A percentile compares a stretch with the other conserved stretches of the same genome.
Conservation (phyloP, 2,113 vertebrate species). For the Sapayoa aenigma region DNA sequence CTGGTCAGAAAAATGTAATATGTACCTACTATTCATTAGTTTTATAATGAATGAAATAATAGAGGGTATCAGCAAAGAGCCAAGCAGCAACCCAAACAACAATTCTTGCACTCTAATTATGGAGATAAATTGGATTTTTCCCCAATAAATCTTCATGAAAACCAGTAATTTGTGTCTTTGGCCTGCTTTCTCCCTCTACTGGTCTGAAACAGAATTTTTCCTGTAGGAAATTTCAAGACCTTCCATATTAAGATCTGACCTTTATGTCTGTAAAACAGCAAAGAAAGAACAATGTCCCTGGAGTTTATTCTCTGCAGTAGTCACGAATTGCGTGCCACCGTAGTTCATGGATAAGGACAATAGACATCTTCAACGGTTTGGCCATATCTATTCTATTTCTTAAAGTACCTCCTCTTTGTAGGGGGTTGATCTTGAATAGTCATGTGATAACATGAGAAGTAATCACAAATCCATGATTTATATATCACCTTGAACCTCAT, state of each 20-base stretch:
- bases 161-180: not conserved
- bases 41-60: not conserved
- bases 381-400: not conserved
- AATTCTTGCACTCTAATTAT: not conserved
- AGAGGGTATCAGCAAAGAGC: not conserved
- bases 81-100: not conserved
- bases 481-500: not conserved
- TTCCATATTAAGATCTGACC: conserved; percentile 5
- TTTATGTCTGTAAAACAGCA: not conserved
- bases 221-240: not conserved
- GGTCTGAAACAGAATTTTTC: conserved; percentile 21
- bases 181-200: conserved; percentile 47
- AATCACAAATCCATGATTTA: not conserved
- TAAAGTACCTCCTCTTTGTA: not conserved
- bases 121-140: not conserved
- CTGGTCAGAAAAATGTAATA: not conserved
- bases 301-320: not conserved
- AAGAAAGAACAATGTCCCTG: not conserved
- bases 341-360: not conserved
- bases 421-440: not conserved
- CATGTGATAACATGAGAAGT: not conserved
- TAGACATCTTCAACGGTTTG: not conserved
- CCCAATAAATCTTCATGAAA: not conserved
- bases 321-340: not conserved
- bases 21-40: not conserved